Evolutionary conservation across 2,797 vertebrate species (phyloP).

Genomic region (Fistularia commersonii): DNA sequence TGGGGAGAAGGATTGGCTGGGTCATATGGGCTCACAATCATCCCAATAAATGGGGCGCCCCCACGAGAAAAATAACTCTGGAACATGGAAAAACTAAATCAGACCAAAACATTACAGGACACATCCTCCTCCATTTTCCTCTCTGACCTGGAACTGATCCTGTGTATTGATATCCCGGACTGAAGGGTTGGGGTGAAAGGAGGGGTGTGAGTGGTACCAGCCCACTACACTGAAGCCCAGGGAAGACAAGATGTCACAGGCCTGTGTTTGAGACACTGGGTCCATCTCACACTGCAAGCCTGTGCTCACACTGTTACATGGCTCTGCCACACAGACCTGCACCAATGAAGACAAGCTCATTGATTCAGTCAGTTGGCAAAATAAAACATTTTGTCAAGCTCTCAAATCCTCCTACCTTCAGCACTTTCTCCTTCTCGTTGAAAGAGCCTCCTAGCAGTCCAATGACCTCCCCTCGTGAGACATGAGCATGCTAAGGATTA

Average conservation of each 20-base stretch:
- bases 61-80: slow-evolving; percentile 97
- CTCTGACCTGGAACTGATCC: slow-evolving; percentile 91
- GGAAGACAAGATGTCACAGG: slow-evolving; percentile 84
- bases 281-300: slow-evolving; percentile 99
- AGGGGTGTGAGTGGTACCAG: slow-evolving; percentile 97
- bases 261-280: slow-evolving; percentile 92
- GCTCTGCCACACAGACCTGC: slow-evolving; percentile 89
- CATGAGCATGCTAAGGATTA: slow-evolving; percentile 86
- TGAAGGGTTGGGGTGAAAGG: slow-evolving; percentile 96
- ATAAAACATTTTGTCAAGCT: background rate
- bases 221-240: slow-evolving; percentile 87
- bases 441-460: slow-evolving; percentile 92
- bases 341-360: slow-evolving; percentile 1
- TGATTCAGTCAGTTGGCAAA: background rate
- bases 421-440: slow-evolving; percentile 75
- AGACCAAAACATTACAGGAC: background rate
- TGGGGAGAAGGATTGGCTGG: slow-evolving; percentile 87
- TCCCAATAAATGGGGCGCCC: slow-evolving; percentile 94
- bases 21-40: slow-evolving; percentile 98
- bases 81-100: slow-evolving; percentile 18
- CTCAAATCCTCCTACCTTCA: slow-evolving; percentile 78
- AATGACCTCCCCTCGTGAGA: slow-evolving; percentile 93
- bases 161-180: slow-evolving; percentile 94
- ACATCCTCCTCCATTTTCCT: background rate
- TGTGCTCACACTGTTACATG: slow-evolving; percentile 94